Evolutionary conservation across 2,888 invertebrate species (phyloP).

Genomic region (Neelides folsomi): DNA sequence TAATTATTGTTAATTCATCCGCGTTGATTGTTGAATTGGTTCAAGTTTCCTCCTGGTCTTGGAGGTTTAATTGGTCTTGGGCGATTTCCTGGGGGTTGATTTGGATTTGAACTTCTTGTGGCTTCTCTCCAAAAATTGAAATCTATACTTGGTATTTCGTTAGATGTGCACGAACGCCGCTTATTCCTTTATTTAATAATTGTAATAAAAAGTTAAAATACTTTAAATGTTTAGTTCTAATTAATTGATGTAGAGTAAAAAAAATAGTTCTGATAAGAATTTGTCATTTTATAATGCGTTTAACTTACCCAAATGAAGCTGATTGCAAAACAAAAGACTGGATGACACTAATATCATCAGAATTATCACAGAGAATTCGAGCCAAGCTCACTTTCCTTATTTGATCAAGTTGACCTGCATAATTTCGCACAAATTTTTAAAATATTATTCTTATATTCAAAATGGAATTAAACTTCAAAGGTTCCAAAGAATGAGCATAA

Average conservation of each 20-base stretch:
- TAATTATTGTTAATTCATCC: too few relatives aligned
- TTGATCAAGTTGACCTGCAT: conserved; percentile 53
- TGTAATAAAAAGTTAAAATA: conserved; percentile 5
- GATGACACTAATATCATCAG: conserved; percentile 50
- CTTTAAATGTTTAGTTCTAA: conserved; percentile 3
- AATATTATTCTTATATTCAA: conserved; percentile 1
- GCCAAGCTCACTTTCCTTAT: conserved; percentile 54
- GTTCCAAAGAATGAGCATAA: not conserved
- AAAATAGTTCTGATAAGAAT: too few relatives aligned
- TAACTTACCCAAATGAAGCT: conserved; percentile 38
- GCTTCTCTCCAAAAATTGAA: conserved; percentile 39
- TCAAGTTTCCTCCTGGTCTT: too few relatives aligned
- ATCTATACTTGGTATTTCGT: conserved; percentile 37
- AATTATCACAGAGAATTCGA: conserved; percentile 60
- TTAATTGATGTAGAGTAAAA: too few relatives aligned
- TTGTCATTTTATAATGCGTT: too few relatives aligned
- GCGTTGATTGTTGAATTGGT: too few relatives aligned
- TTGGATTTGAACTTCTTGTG: conserved; percentile 5
- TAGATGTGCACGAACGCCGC: conserved; percentile 36
- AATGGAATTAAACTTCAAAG: too few relatives aligned
- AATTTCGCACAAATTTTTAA: conserved; percentile 3
- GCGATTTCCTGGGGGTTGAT: not conserved
- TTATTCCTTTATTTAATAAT: conserved; percentile 35
- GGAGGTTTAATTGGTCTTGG: too few relatives aligned
- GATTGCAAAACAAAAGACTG: conserved; percentile 38